Percentiles rank a stretch among this genome's conserved stretches.
Conservation (phyloP, 2,797 vertebrate genomes). For the Myotis daubentonii region DNA sequence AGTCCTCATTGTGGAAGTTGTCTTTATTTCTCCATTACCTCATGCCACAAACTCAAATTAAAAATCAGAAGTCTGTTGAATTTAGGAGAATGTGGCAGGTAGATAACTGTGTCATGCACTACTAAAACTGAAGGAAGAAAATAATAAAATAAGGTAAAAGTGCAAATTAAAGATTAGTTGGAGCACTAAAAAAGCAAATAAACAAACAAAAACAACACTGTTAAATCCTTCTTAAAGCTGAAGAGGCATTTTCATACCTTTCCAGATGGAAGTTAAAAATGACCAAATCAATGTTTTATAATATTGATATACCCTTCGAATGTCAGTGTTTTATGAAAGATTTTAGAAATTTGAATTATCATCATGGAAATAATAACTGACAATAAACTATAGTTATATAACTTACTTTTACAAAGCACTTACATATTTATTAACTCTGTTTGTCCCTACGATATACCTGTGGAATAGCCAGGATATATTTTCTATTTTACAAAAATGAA, state of each 20-base stretch:
- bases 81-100: not conserved
- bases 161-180: not conserved
- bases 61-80: slow-evolving; percentile 17
- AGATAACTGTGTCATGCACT: slow-evolving; percentile 2
- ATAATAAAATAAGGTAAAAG: slow-evolving; percentile 64
- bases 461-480: not conserved
- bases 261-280: slow-evolving; percentile 39
- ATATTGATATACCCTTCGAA: not conserved
- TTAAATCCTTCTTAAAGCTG: not conserved
- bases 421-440: not conserved
- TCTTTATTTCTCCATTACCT: not conserved
- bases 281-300: slow-evolving; percentile 28
- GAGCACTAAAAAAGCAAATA: not conserved
- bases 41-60: not conserved
- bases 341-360: not conserved
- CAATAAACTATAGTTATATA: not conserved
- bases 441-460: not conserved
- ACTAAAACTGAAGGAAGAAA: not conserved
- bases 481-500: slow-evolving; percentile 1
- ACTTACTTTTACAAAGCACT: not conserved
- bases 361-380: not conserved
- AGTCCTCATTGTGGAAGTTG: not conserved
- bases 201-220: not conserved
- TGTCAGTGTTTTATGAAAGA: not conserved
- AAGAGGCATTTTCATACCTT: slow-evolving; percentile 27